Conservation (phyloP, 2,113 vertebrate species). For the Terrapene triunguis region DNA sequence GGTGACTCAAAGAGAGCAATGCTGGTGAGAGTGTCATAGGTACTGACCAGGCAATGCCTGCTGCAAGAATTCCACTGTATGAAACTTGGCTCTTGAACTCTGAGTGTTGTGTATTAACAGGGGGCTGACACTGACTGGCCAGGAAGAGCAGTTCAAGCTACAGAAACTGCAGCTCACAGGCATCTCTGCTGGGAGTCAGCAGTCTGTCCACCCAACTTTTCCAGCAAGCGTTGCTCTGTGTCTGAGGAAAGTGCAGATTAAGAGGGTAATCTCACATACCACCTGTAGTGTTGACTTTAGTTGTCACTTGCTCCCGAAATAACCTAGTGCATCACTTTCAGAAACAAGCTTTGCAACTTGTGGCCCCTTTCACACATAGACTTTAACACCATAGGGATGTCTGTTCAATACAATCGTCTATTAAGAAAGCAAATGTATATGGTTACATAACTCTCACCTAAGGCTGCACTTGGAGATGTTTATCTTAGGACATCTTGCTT, state of each 20-base stretch:
- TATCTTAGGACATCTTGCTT: slow-evolving; percentile 73
- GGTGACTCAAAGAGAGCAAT: not conserved
- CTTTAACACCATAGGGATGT: accelerated
- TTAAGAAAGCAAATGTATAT: not conserved
- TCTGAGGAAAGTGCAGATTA: not conserved
- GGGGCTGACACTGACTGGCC: not conserved
- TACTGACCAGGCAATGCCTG: not conserved
- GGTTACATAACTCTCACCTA: slow-evolving; percentile 33
- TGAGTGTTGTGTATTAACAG: not conserved
- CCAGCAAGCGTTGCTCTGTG: not conserved
- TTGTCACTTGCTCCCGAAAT: not conserved
- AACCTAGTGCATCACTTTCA: accelerated
- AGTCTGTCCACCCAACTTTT: not conserved
- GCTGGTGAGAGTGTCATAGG: not conserved
- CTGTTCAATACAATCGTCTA: not conserved
- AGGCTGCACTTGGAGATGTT: slow-evolving; percentile 49
- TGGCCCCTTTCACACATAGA: not conserved
- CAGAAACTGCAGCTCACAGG: accelerated
- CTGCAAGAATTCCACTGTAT: not conserved
- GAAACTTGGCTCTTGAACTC: not conserved
- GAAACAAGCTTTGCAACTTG: not conserved
- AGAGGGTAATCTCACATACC: slow-evolving; percentile 22
- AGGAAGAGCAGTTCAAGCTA: not conserved
- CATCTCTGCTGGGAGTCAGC: accelerated
- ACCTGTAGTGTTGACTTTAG: not conserved